A percentile compares a stretch with the other conserved stretches of the same genome.
These are phyloP conservation scores for Ormyrus pomaceus DNA, from an alignment of 2,888 invertebrate species.

Conservation along the genomic window DNA sequence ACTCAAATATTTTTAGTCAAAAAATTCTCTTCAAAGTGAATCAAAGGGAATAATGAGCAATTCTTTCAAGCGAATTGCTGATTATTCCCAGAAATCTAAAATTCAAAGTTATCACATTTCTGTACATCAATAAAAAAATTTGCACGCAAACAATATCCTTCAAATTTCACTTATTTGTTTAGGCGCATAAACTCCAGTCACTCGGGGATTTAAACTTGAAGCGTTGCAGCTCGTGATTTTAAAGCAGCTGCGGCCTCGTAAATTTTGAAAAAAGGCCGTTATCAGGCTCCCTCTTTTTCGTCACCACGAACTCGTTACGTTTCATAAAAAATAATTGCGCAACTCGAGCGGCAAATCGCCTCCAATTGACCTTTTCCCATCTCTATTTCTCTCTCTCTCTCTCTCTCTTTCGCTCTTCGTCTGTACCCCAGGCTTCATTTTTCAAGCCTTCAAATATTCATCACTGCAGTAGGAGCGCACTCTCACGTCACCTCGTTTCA, in stretches of 20 bases:
- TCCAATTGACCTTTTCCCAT: constrained; percentile 33
- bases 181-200: neutral
- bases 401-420: neutral
- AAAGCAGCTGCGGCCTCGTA: neutral
- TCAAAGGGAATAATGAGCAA: too few relatives aligned
- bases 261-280: constrained; percentile 1
- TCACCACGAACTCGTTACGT: constrained; percentile 21
- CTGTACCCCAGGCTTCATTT: constrained; percentile 28
- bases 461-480: constrained; percentile 12
- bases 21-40: too few relatives aligned
- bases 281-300: neutral
- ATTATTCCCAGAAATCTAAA: too few relatives aligned
- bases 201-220: neutral
- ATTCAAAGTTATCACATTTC: too few relatives aligned
- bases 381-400: neutral
- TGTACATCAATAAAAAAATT: too few relatives aligned
- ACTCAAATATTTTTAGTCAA: too few relatives aligned
- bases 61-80: too few relatives aligned
- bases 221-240: too few relatives aligned
- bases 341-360: constrained; percentile 25
- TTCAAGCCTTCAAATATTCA: constrained; percentile 48
- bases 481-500: constrained; percentile 17
- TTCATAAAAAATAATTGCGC: constrained; percentile 51
- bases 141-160: neutral
- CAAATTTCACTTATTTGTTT: constrained; percentile 3